Conservation (phyloP, 1,140 invertebrate genomes). For the Stenopsyche tienmushanensis region DNA sequence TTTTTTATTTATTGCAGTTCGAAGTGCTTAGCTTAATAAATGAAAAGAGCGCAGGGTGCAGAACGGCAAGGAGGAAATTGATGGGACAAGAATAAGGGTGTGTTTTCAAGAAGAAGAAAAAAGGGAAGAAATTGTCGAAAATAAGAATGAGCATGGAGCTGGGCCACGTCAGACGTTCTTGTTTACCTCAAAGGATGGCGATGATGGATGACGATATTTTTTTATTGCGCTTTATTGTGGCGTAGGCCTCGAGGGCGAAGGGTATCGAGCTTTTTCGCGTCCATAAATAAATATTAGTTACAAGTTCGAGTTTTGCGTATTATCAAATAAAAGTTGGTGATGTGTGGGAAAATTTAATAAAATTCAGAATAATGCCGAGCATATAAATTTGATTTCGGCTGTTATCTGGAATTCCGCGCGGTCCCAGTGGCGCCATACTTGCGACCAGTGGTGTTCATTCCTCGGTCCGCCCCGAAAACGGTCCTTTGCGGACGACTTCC, state of each 20-base stretch:
- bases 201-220: not conserved
- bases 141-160: not conserved
- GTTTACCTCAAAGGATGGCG: not conserved
- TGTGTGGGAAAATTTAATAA: not conserved
- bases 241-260: not conserved
- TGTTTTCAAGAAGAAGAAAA: too few species aligned
- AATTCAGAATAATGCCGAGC: not conserved
- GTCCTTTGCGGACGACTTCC: too few species aligned
- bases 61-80: too few species aligned
- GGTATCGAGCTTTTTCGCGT: not conserved
- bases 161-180: not conserved
- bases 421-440: not conserved
- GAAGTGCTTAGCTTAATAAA: too few species aligned
- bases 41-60: too few species aligned
- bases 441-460: too few species aligned
- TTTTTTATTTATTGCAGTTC: too few species aligned
- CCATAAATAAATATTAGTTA: not conserved
- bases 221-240: not conserved
- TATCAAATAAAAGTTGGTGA: not conserved
- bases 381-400: not conserved
- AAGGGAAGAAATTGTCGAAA: not conserved
- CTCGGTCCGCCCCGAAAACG: too few species aligned
- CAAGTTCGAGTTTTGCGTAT: not conserved
- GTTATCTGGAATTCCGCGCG: too few species aligned
- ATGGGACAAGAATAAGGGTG: too few species aligned